Conservation (phyloP, 2,113 vertebrate species). For the Bombycilla garrulus region DNA sequence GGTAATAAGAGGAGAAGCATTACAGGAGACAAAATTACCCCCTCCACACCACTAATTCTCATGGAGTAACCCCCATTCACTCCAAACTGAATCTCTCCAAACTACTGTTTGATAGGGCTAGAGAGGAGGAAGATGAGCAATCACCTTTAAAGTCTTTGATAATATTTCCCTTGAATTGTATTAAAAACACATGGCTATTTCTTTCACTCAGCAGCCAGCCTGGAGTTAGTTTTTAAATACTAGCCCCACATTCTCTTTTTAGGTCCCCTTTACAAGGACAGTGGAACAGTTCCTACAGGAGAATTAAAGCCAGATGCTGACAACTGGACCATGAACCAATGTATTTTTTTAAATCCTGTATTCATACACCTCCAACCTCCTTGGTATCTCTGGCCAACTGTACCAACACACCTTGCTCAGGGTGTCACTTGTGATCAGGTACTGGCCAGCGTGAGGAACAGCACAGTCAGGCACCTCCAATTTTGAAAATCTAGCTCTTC, state of each 20-base stretch:
- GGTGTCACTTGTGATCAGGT: neutral
- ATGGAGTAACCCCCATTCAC: neutral
- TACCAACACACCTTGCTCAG: neutral
- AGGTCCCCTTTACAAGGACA: neutral
- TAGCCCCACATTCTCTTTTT: neutral
- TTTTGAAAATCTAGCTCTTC: neutral
- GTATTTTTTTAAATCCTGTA: neutral
- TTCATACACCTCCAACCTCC: neutral
- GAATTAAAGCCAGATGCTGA: constrained; percentile 13
- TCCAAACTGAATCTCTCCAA: neutral
- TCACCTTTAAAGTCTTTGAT: neutral
- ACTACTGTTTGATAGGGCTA: neutral
- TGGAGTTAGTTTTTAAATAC: neutral
- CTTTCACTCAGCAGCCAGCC: neutral
- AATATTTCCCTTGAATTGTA: neutral
- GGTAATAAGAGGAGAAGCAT: neutral
- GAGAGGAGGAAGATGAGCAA: neutral
- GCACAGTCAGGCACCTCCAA: neutral
- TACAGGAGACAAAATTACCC: neutral
- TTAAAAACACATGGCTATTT: neutral
- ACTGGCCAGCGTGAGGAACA: neutral
- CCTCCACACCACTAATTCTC: rapidly evolving
- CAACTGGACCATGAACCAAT: neutral
- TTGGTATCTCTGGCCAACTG: neutral
- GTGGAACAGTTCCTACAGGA: neutral